Evolutionary conservation across 2,113 vertebrate species (phyloP).

Genomic region (Pampusana beccarii): DNA sequence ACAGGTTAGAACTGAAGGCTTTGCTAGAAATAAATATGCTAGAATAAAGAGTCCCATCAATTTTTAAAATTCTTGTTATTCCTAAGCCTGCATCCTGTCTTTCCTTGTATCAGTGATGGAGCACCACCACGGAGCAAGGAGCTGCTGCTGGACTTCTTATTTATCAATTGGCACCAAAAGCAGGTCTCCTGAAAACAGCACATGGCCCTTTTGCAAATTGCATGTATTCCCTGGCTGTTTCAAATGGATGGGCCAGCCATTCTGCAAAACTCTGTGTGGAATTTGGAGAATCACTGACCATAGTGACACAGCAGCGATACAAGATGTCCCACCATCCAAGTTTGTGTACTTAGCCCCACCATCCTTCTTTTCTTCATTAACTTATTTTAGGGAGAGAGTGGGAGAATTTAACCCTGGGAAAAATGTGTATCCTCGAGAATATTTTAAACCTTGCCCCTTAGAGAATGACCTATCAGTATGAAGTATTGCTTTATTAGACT

Average conservation of each 20-base stretch:
- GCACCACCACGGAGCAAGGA: not conserved
- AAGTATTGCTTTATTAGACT: not conserved
- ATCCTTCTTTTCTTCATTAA: not conserved
- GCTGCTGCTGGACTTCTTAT: not conserved
- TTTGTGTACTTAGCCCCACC: not conserved
- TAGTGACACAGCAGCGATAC: not conserved
- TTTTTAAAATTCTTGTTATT: not conserved
- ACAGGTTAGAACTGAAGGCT: accelerated
- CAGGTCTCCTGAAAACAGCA: not conserved
- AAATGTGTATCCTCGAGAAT: not conserved
- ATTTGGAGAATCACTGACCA: not conserved
- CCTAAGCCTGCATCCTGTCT: not conserved
- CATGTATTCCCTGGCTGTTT: not conserved
- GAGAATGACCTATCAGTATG: not conserved
- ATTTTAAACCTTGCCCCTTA: not conserved
- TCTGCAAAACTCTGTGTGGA: not conserved
- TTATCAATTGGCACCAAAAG: not conserved
- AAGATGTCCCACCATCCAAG: not conserved
- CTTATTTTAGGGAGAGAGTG: not conserved
- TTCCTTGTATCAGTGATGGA: not conserved
- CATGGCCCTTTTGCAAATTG: not conserved
- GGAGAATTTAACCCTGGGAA: not conserved
- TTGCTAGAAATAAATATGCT: not conserved
- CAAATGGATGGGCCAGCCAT: accelerated
- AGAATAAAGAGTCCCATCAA: not conserved